Evolutionary conservation across 2,888 invertebrate genomes (phyloP).

Genomic region (Apeira syringaria): DNA sequence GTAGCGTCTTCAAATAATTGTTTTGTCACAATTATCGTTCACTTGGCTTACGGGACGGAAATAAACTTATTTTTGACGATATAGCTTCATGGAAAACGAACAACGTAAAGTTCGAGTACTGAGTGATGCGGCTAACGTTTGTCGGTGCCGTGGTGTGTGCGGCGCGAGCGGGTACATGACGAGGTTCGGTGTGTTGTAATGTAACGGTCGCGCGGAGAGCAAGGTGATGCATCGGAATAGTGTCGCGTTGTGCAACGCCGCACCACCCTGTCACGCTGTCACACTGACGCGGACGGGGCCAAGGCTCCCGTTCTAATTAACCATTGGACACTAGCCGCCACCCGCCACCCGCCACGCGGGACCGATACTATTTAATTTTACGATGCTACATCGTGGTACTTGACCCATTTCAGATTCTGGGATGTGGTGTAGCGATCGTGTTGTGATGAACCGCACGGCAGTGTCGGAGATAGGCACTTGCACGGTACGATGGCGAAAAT

Average conservation of each 20-base stretch:
- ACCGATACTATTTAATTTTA: constrained; percentile 37
- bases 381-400: constrained; percentile 26
- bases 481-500: background rate
- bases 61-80: constrained; percentile 4
- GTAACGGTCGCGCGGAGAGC: constrained; percentile 30
- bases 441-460: constrained; percentile 14
- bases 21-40: constrained; percentile 12
- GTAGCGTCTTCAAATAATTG: constrained; percentile 18
- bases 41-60: constrained; percentile 7
- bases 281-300: too few relatives aligned
- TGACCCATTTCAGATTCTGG: constrained; percentile 27
- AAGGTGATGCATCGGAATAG: constrained; percentile 65
- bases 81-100: constrained; percentile 22
- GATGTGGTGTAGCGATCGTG: constrained; percentile 5
- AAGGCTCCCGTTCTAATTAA: constrained; percentile 47
- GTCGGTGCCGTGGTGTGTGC: too few relatives aligned
- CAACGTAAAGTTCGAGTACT: too few relatives aligned
- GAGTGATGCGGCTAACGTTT: too few relatives aligned
- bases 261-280: constrained; percentile 43
- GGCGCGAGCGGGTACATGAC: background rate
- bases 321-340: constrained; percentile 36
- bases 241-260: constrained; percentile 53
- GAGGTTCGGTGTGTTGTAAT: constrained; percentile 22
- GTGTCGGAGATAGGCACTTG: constrained; percentile 12
- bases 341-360: constrained; percentile 12